Percentiles rank a stretch among this genome's conserved stretches.
Conservation (phyloP, 2,888 invertebrate genomes). For the Orchestes rusci region DNA sequence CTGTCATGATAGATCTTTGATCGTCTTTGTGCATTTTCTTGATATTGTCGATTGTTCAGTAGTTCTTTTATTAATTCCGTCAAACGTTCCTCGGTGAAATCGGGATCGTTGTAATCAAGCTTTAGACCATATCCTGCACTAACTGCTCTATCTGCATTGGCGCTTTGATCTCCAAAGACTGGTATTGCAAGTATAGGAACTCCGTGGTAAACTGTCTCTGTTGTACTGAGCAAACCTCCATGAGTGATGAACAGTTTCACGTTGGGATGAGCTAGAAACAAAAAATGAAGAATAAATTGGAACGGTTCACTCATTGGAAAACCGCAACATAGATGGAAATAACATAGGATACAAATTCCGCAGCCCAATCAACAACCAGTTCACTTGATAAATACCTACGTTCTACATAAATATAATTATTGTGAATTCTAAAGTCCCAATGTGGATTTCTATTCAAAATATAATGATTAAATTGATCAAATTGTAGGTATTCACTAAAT, state of each 20-base stretch:
- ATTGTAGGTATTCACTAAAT: too few species aligned
- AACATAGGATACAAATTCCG: too few species aligned
- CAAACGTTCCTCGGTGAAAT: conserved; percentile 44
- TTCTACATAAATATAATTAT: too few species aligned
- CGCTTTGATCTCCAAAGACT: conserved; percentile 47
- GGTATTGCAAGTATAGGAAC: conserved; percentile 48
- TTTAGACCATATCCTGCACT: conserved; percentile 33
- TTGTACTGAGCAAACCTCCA: conserved; percentile 46
- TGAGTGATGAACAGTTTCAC: conserved; percentile 46
- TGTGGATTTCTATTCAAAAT: too few species aligned
- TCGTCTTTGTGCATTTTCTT: conserved; percentile 29
- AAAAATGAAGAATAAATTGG: too few species aligned
- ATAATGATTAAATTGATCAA: too few species aligned
- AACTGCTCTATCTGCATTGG: conserved; percentile 45
- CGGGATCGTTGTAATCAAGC: conserved; percentile 38
- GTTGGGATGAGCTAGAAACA: conserved; percentile 42
- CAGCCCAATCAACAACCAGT: too few species aligned
- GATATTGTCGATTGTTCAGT: conserved; percentile 38
- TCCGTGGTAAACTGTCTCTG: conserved; percentile 46
- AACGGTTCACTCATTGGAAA: too few species aligned
- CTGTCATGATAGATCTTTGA: conserved; percentile 33
- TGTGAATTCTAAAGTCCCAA: too few species aligned
- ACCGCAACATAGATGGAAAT: too few species aligned
- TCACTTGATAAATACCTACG: too few species aligned
- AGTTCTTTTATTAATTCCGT: conserved; percentile 40